Percentiles rank a stretch among this genome's conserved stretches.
Conservation (phyloP, 2,797 vertebrate genomes). For the Onychomys arenicola region DNA sequence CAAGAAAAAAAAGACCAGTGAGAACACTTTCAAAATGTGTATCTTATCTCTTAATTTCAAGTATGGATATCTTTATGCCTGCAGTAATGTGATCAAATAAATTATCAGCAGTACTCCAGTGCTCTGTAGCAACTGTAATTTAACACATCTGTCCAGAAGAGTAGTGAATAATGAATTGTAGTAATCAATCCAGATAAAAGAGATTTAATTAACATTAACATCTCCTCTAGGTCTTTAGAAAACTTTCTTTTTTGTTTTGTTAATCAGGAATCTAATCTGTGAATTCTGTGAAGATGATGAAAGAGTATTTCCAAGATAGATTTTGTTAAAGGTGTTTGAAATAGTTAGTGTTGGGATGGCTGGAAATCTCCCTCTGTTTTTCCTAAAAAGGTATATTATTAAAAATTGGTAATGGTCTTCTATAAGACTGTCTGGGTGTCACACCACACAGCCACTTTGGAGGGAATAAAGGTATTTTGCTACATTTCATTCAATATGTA, state of each 20-base stretch:
- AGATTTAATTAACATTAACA: conserved; percentile 78
- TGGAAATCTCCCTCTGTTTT: background rate
- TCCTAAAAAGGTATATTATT: background rate
- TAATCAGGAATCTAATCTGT: conserved; percentile 68
- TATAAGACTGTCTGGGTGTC: background rate
- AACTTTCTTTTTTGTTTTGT: conserved; percentile 66
- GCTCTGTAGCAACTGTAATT: conserved; percentile 70
- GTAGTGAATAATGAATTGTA: conserved; percentile 73
- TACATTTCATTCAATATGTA: background rate
- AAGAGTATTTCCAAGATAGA: conserved; percentile 54
- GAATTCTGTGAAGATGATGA: conserved; percentile 60
- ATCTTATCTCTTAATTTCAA: conserved; percentile 67
- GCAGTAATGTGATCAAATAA: conserved; percentile 75
- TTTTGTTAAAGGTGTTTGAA: conserved; percentile 66
- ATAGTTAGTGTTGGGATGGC: background rate
- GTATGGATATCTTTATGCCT: conserved; percentile 70
- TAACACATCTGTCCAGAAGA: conserved; percentile 76
- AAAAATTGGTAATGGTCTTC: background rate
- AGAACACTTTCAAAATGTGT: conserved; percentile 60
- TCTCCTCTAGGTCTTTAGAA: conserved; percentile 56
- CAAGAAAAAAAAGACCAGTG: background rate
- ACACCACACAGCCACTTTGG: background rate
- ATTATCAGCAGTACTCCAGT: conserved; percentile 54
- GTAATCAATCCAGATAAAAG: conserved; percentile 77
- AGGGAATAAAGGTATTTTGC: background rate